Evolutionary conservation across 2,113 vertebrate genomes (phyloP), one percentile per base, ranked within the genome.

Genomic region (Perccottus glenii): DNA sequence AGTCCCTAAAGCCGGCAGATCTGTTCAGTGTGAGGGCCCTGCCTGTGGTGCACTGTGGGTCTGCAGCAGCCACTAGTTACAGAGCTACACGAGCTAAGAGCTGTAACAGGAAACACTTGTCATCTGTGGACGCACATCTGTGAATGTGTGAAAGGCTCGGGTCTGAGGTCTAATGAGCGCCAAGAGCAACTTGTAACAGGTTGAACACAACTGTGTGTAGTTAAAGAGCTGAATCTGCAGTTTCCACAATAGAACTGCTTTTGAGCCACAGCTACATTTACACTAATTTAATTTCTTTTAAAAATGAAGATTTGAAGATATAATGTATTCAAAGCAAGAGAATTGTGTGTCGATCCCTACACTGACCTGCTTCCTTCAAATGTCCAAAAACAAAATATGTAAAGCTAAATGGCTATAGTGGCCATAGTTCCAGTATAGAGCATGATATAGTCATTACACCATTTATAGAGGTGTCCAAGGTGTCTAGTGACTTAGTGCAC

Each of bases 1-100:
- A 53, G 63, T 38, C 4, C 32, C 64, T 78, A 84, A 86, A 48
- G 61, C 80, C 78, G 61, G 15, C 70, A 47, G 78, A 66, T 75
- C 70, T 40, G 73, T 70, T 43, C 50, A 59, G 63, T 70, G 42
- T 38, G 75, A 71, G 44, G 9, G 57, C 67, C 65, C 67, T 42
- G 47, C 11, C 59, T 15, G 40, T 3, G 50, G 45, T 46, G 60
- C 40, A 15, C 19, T 27, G 19, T 27, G 19, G 19, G 19, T 27
- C 19, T 27, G 19, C 19, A 46, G 12, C 35, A 9, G 50, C 11
- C 35, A 3, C 48, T n/a, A 27, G 19, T 27, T 27, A 27, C 19
- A 27, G 19, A 27, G 19, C 19, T 27, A 27, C 19, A 27, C 19
- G 19, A 27, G 19, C 11, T 32, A 32, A 52, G 50, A 6, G 27